Conservation (phyloP, 2,888 invertebrate genomes). For the Ormyrus rosae region DNA sequence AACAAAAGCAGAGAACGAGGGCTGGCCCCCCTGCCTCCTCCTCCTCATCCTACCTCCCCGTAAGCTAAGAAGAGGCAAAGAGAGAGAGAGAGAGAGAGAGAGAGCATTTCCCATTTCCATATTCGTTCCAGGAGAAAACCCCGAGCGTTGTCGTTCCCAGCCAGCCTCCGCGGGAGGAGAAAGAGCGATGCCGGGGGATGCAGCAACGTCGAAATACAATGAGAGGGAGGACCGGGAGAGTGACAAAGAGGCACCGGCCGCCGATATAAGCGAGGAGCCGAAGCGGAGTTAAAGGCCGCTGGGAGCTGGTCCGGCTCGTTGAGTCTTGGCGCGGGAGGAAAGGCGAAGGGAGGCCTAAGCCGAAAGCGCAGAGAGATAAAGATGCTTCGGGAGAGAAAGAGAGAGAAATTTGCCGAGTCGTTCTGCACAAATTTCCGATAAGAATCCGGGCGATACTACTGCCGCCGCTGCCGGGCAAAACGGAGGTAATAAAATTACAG, state of each 20-base stretch:
- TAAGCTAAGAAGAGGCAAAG: not conserved
- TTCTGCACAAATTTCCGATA: constrained; percentile 69
- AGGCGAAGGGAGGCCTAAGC: constrained; percentile 1
- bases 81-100: constrained; percentile 39
- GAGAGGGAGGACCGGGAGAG: constrained; percentile 20
- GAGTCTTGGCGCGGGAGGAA: constrained; percentile 11
- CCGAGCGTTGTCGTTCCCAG: constrained; percentile 17
- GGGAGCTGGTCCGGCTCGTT: constrained; percentile 13
- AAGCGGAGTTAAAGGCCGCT: not conserved
- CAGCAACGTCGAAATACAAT: constrained; percentile 5
- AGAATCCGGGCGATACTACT: constrained; percentile 62
- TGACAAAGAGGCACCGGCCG: constrained; percentile 45
- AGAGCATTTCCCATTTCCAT: constrained; percentile 67
- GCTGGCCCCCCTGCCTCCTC: not conserved
- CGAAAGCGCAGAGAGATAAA: constrained; percentile 28
- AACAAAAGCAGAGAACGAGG: constrained; percentile 65
- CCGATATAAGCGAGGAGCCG: constrained; percentile 18
- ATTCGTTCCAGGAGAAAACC: constrained; percentile 59
- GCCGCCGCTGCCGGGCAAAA: constrained; percentile 59
- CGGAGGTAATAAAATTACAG: constrained; percentile 69
- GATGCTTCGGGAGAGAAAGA: constrained; percentile 9
- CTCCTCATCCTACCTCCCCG: not conserved
- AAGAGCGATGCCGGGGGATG: not conserved
- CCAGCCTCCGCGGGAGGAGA: constrained; percentile 21
- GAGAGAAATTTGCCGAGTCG: constrained; percentile 47